Conservation (phyloP, 2,797 vertebrate species). For the Lutjanus argentimaculatus region DNA sequence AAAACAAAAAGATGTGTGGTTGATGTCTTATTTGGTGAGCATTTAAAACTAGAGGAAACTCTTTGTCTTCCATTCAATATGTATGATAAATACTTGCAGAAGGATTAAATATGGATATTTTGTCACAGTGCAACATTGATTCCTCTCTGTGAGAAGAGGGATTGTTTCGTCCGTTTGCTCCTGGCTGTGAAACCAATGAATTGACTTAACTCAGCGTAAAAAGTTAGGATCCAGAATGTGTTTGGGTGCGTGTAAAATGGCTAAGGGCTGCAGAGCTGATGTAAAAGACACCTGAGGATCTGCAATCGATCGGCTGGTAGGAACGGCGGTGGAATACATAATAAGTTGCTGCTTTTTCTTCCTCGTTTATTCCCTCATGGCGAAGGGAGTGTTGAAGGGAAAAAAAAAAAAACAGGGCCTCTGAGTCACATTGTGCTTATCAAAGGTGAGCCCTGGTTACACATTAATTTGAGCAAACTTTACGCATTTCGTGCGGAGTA, state of each 20-base stretch:
- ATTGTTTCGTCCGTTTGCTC: constrained; percentile 25
- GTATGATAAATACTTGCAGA: constrained; percentile 38
- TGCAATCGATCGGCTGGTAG: constrained; percentile 24
- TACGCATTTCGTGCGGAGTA: constrained; percentile 1
- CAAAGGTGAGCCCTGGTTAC: constrained; percentile 38
- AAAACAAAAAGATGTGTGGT: neutral
- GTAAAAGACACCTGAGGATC: constrained; percentile 48
- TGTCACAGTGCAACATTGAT: constrained; percentile 41
- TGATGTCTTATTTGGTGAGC: constrained; percentile 2
- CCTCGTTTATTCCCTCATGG: neutral
- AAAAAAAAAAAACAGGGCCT: neutral
- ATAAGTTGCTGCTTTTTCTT: neutral
- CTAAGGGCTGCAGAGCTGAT: constrained; percentile 7
- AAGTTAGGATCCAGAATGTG: constrained; percentile 33
- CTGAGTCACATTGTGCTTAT: constrained; percentile 16
- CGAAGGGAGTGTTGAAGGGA: neutral
- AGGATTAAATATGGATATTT: constrained; percentile 51
- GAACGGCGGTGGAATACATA: constrained; percentile 17
- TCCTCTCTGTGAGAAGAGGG: constrained; percentile 24
- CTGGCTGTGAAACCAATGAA: constrained; percentile 42
- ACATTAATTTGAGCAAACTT: constrained; percentile 49
- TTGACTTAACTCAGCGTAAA: constrained; percentile 35
- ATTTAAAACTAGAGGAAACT: neutral
- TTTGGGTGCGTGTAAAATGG: neutral
- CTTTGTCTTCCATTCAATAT: neutral